Evolutionary conservation across 2,797 vertebrate species (phyloP).

Genomic region (Nothura maculosa): DNA sequence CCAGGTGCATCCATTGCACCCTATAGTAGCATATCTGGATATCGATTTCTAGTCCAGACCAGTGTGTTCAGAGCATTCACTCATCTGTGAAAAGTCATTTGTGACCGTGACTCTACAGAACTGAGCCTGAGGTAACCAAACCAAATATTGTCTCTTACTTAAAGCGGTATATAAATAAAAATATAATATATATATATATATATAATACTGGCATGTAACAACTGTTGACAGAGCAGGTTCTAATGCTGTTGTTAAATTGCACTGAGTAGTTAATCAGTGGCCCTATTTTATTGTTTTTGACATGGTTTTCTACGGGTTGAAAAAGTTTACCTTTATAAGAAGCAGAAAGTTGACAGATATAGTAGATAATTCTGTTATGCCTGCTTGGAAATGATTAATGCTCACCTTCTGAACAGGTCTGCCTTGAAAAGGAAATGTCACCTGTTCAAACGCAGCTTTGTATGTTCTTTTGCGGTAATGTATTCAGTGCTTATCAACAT

Average conservation of each 20-base stretch:
- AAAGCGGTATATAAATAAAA: not conserved
- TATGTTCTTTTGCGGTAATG: conserved; percentile 56
- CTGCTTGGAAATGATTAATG: conserved; percentile 76
- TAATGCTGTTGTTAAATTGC: conserved; percentile 37
- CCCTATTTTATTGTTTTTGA: conserved; percentile 45
- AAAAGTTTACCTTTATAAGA: conserved; percentile 55
- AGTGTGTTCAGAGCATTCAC: not conserved
- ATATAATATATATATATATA: not conserved
- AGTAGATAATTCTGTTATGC: conserved; percentile 68
- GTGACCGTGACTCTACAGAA: not conserved
- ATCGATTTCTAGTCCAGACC: not conserved
- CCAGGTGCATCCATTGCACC: not conserved
- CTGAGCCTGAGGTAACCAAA: conserved; percentile 13
- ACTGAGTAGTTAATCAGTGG: conserved; percentile 61
- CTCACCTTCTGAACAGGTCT: conserved; percentile 64
- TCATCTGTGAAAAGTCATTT: not conserved
- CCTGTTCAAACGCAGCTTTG: conserved; percentile 80
- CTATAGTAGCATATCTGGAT: not conserved
- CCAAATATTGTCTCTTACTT: conserved; percentile 53
- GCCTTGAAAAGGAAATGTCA: conserved; percentile 74
- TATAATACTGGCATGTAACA: conserved; percentile 21
- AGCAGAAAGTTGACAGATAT: conserved; percentile 64
- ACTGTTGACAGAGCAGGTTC: conserved; percentile 25
- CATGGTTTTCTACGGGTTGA: conserved; percentile 41
- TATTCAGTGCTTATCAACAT: conserved; percentile 70